Evolutionary conservation across 2,113 vertebrate genomes (phyloP), one percentile per base, ranked within the genome.

Genomic region (Toxostoma redivivum): DNA sequence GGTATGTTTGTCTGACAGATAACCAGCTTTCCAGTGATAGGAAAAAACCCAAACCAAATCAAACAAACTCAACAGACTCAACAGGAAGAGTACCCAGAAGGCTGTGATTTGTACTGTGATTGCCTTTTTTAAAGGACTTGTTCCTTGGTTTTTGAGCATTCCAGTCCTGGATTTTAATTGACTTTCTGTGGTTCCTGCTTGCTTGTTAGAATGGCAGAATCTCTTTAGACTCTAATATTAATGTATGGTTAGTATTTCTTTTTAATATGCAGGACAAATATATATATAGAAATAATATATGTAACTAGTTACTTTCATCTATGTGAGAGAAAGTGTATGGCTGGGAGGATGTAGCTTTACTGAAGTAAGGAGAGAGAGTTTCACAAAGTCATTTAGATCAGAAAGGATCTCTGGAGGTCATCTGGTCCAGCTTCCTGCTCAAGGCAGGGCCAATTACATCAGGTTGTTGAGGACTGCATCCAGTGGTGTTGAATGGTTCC

Each of bases 11-110:
- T 40, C 5, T 78, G 45, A 77, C 64, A 78, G 47, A 22, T 50
- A 54, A 74, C 15, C 30, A 20, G 23, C 48, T 87, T 79, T 64
- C 37, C n/a, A 60, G 33, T 27, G 53, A 57, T 12, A 76, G 11
- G 1, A 30, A 35, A 48, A 72, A 60, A 21, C 0, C 0, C 37
- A 51, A 37, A 7, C 24, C 15, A 62, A 88, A 57, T 3, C 7
- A 54, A 33, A 3, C 17, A 12, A 65, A 57, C 16, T 18, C 7
- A 48, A 16, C 11, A 35, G 51, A 38, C 31, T 90, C n/a, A n/a
- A n/a, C n/a, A 69, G 42, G 40, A 73, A 77, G 18, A 81, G 12
- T 66, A 50, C 60, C 8, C 12, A 86, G 57, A 86, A 94, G 67
- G 12, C 42, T 65, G n/a, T 0, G 1, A 44, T 70, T 86, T 8